Percentiles rank a stretch among this genome's conserved stretches.
phyloP scores from a whole-genome alignment of 2,113 vertebrate species.

The Zosterops lateralis region DNA sequence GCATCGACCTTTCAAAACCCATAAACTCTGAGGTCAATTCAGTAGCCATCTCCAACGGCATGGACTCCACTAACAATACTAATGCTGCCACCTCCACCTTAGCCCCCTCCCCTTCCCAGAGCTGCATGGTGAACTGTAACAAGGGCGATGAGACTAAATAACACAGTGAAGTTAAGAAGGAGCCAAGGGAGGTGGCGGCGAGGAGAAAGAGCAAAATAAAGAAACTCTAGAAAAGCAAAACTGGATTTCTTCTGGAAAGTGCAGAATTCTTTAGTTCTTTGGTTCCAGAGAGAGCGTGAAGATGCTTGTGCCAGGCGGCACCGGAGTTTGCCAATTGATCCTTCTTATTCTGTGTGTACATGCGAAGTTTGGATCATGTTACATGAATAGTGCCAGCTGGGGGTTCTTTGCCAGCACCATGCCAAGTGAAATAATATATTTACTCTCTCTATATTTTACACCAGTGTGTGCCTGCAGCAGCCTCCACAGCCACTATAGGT shows the following conservation, averaged over 20 bases:
- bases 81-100: constrained; percentile 74
- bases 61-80: constrained; percentile 78
- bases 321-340: constrained; percentile 98
- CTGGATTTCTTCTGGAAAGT: constrained; percentile 82
- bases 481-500: constrained; percentile 86
- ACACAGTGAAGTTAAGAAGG: constrained; percentile 69
- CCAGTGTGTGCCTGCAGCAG: constrained; percentile 99
- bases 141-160: constrained; percentile 89
- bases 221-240: constrained; percentile 76
- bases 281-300: constrained; percentile 83
- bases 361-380: constrained; percentile 93
- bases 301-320: constrained; percentile 88
- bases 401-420: constrained; percentile 88
- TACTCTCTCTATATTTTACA: constrained; percentile 91
- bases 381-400: constrained; percentile 92
- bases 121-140: constrained; percentile 83
- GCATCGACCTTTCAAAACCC: constrained; percentile 90
- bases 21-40: constrained; percentile 81
- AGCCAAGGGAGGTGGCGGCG: constrained; percentile 68
- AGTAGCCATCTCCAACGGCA: constrained; percentile 79
- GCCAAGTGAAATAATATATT: constrained; percentile 92
- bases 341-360: constrained; percentile 89
- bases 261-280: constrained; percentile 81
- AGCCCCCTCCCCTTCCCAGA: constrained; percentile 74
- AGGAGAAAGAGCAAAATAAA: constrained; percentile 68